Base-by-base conservation (phyloP, 1,140 invertebrate species). In the Anastrepha obliqua region DNA sequence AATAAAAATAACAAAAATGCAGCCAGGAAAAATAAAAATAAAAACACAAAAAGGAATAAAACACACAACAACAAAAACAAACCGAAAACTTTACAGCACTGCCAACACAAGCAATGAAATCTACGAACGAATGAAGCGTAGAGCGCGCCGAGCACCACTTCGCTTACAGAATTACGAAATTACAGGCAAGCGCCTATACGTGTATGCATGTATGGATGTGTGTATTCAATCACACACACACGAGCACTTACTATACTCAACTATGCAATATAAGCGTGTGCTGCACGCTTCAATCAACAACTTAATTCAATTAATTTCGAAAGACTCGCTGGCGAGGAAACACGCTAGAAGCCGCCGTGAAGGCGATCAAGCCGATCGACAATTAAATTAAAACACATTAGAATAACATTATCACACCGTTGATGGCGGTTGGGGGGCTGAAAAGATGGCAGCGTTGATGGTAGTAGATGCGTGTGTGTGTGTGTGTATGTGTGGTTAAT, bases 301-400 rank as follows among this genome's bases (percentile, higher is more conserved):
- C 74, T 81, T 81, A 81, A 81, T 81, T 81, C 74, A 81, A 81
- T 81, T 81, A 81, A 81, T 81, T 81, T 81, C 74, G 74, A 55
- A 81, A 81, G 74, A 55, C 74, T 55, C 44, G 47, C 47, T 47
- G 20, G 42, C 47, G 15, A 81, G 67, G 44, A 47, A 74, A 74
- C 67, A 74, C 44, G 74, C 74, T 55, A 81, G 74, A 51, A 55
- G 74, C 74, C 74, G 55, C 17, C 44, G 51, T 42, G 74, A 81
- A 81, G 74, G 74, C 74, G 74, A 55, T 81, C 74, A 81, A 81
- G 51, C 74, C 74, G 47, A 81, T 81, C 74, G 74, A 17, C 74
- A 81, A 81, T 81, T 81, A 81, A 81, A 81, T 81, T 81, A 51
- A 58, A 81, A 81, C 74, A 81, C 74, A 81, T 81, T 81, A 81